A percentile compares a stretch with the other conserved stretches of the same genome.
Evolutionary conservation across 30 jellyfish, hydroid and myxozoan species (phyloP).

Genomic region (Clytia hemisphaerica): DNA sequence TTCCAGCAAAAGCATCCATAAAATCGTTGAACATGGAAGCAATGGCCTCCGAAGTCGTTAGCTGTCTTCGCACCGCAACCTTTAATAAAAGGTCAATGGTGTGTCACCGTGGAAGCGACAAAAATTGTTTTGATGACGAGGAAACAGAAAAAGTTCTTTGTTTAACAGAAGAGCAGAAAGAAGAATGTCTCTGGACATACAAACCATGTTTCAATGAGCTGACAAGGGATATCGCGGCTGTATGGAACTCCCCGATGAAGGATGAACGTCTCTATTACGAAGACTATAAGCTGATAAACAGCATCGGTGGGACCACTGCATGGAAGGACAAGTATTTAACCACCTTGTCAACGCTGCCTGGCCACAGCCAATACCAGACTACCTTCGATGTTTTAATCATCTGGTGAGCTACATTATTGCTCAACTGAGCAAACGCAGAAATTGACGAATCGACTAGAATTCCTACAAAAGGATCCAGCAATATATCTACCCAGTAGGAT

Average conservation of each 20-base stretch:
- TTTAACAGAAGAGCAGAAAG: background rate
- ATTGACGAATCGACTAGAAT: background rate
- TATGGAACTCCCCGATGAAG: background rate
- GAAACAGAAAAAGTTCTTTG: background rate
- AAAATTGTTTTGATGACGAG: background rate
- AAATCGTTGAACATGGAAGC: conserved; percentile 1
- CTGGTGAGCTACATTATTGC: conserved; percentile 6
- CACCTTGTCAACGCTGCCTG: background rate
- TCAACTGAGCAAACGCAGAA: background rate
- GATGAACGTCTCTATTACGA: background rate
- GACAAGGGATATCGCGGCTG: background rate
- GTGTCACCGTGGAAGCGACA: too few relatives aligned
- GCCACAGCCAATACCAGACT: conserved; percentile 20
- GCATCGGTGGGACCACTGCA: too few relatives aligned
- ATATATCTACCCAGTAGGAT: conserved; percentile 1
- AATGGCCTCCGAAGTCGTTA: too few relatives aligned
- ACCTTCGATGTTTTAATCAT: conserved; percentile 5
- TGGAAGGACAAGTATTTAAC: conserved; percentile 7
- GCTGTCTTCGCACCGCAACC: too few relatives aligned
- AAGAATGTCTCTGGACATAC: background rate
- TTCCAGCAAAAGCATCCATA: too few relatives aligned
- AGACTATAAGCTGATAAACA: background rate
- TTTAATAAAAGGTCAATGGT: too few relatives aligned
- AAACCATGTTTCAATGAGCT: background rate
- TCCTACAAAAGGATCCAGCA: conserved; percentile 12